Percentiles rank a stretch among this genome's conserved stretches.
Evolutionary conservation across 2,888 invertebrate genomes (phyloP).

Genomic region (Drosophila anceps): DNA sequence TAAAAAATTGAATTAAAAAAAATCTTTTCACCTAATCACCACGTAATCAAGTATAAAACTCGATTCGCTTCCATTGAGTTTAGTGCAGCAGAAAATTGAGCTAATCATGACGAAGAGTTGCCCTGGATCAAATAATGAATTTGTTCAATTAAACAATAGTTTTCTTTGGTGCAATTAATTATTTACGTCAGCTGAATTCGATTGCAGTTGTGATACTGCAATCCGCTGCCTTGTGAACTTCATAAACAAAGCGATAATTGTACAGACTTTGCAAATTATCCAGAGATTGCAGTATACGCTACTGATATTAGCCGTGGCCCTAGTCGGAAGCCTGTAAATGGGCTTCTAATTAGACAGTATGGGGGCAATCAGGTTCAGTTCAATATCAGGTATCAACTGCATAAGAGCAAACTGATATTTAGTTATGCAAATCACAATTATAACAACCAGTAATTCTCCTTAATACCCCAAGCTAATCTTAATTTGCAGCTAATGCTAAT

Average conservation of each 20-base stretch:
- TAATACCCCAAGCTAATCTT: constrained; percentile 7
- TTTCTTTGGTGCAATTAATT: constrained; percentile 15
- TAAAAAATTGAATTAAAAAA: background rate
- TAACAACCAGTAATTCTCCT: constrained; percentile 17
- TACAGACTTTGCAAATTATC: constrained; percentile 44
- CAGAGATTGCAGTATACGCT: constrained; percentile 8
- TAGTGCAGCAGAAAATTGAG: constrained; percentile 11
- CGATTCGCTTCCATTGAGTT: background rate
- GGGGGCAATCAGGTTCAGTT: constrained; percentile 7
- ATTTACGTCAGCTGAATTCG: constrained; percentile 20
- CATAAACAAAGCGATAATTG: constrained; percentile 22
- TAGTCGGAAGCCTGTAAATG: constrained; percentile 31
- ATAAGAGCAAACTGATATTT: constrained; percentile 14
- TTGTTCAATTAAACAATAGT: constrained; percentile 7
- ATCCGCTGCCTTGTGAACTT: constrained; percentile 26
- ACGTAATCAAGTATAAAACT: background rate
- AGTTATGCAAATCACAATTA: constrained; percentile 32
- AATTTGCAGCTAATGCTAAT: background rate
- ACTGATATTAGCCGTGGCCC: constrained; percentile 35
- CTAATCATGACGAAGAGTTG: constrained; percentile 6
- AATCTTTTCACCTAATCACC: background rate
- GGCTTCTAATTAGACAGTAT: constrained; percentile 26
- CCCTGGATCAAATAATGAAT: background rate
- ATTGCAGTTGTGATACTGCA: constrained; percentile 3
- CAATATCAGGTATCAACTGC: constrained; percentile 1